Base-by-base conservation (phyloP, 2,888 invertebrate genomes). In the Limenitis arthemis region DNA sequence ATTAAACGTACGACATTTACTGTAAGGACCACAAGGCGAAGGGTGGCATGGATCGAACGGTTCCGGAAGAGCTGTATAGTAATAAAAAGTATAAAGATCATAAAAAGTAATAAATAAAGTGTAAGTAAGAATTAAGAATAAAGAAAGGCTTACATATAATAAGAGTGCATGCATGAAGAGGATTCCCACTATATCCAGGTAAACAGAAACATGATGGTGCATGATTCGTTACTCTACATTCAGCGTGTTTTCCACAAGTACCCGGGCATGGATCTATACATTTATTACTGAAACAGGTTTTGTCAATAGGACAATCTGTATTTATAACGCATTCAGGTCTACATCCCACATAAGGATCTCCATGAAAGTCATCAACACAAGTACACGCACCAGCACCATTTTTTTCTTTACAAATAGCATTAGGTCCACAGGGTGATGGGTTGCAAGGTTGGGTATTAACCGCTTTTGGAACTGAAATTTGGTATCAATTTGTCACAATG, bases 261-360 rank as follows among this genome's bases (percentile, higher is more conserved):
- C 93, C 93, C 53, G 90, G 90, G 71, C 94, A 94, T 50, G 94
- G 94, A 77, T 94, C 90, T 69, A 88, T 87, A 72, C 94, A 94
- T 83, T 93, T 93, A 75, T 92, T 92, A 73, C 91, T 91, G 57
- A 91, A 88, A 79, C 95, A 95, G 51, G 93, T 91, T 75, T 86
- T 90, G 61, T 91, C 88, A 62, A 88, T 85, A 60, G 90, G 84
- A 72, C 94, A 94, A 68, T 94, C 94, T 48, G 90, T 89, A 72
- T 93, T 94, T 79, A 92, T 91, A 40, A 92, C 89, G 71, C 94
- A 94, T 84, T 94, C 93, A n/a, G 93, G 93, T 63, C 93, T 88
- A 74, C 94, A 94, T 40, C 93, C 92, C 56, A 88, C 85, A 73
- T 93, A 93, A 32, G 94, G 93, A 78, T 94, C 93, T 46, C 94